Evolutionary conservation across 2,113 vertebrate genomes (phyloP).

Genomic region (Himantopus leucocephalus): DNA sequence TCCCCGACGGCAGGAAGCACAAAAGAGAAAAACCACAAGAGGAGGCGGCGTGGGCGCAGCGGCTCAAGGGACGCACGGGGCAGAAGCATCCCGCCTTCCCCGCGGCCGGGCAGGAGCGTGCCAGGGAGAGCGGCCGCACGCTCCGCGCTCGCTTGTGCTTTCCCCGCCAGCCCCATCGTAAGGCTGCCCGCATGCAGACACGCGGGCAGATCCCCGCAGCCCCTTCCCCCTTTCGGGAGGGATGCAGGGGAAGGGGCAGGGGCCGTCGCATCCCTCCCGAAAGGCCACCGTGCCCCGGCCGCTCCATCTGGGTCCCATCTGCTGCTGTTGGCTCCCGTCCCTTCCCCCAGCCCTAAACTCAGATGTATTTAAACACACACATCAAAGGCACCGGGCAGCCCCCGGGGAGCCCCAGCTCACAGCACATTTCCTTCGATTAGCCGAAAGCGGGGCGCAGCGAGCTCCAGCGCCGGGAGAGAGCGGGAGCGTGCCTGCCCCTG

Average conservation of each 20-base stretch:
- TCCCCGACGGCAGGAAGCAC: conserved; percentile 17
- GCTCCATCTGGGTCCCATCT: conserved; percentile 73
- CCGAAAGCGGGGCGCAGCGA: background rate
- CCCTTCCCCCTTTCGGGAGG: background rate
- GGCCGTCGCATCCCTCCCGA: background rate
- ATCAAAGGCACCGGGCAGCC: conserved; percentile 56
- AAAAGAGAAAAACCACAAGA: conserved; percentile 30
- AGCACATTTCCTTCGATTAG: conserved; percentile 50
- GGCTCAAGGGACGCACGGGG: rapidly evolving
- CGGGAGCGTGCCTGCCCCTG: background rate
- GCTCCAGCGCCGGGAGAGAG: background rate
- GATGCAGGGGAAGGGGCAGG: background rate
- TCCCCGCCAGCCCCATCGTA: rapidly evolving
- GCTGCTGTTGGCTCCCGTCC: conserved; percentile 24
- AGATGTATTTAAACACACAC: conserved; percentile 60
- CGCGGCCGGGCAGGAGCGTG: rapidly evolving
- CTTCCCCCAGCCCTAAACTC: conserved; percentile 50
- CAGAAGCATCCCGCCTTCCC: background rate
- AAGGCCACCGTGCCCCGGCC: background rate
- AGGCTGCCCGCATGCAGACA: background rate
- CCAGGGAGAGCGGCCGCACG: background rate
- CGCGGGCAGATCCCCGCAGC: background rate
- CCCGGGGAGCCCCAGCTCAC: background rate
- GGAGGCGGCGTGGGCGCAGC: background rate
- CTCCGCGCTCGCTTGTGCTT: rapidly evolving